Conservation (phyloP, 1,140 invertebrate species). For the Caenorhabditis briggsae region DNA sequence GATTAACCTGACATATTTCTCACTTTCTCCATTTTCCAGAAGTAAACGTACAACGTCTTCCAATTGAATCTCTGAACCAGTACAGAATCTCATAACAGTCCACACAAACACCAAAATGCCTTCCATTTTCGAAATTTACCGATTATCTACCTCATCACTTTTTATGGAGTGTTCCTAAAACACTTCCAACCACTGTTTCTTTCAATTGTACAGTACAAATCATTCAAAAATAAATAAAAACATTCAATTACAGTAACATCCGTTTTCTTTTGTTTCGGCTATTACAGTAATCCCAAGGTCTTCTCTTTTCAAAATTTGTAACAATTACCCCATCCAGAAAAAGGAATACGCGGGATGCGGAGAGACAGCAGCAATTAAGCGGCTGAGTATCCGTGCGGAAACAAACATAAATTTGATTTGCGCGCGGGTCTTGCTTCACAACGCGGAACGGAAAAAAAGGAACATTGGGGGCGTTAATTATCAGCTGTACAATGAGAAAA, state of each 20-base stretch:
- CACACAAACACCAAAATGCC: constrained; percentile 31
- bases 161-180: neutral
- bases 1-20: neutral
- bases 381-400: constrained; percentile 34
- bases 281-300: neutral
- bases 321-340: constrained; percentile 31
- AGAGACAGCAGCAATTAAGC: constrained; percentile 19
- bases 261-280: no score
- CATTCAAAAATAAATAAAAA: no score
- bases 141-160: constrained; percentile 11
- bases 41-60: constrained; percentile 24
- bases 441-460: neutral
- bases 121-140: neutral
- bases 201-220: neutral
- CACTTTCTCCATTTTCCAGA: constrained; percentile 18
- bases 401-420: constrained; percentile 34
- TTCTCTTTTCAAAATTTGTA: neutral
- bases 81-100: constrained; percentile 37
- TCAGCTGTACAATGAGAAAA: neutral
- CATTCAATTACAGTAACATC: no score
- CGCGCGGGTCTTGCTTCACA: neutral
- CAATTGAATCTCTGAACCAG: constrained; percentile 14
- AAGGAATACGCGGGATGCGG: neutral
- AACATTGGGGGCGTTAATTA: neutral
- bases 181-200: neutral